phyloP scores from a whole-genome alignment of 2,888 invertebrate species.

The Pycnomerus fuliginosus region DNA sequence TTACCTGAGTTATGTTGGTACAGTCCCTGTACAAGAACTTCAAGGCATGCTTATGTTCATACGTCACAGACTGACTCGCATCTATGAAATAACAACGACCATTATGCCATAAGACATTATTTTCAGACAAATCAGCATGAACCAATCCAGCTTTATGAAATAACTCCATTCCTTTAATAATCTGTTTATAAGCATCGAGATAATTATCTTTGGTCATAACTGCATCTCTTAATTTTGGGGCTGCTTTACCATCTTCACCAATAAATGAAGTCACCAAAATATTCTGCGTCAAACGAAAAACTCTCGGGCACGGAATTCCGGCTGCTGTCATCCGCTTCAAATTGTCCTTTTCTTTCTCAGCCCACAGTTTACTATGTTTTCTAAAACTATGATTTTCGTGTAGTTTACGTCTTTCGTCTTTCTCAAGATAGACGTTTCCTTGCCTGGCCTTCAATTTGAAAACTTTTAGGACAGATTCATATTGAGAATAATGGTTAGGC shows the following conservation, averaged over 20 bases:
- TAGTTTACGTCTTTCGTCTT: conserved; percentile 86
- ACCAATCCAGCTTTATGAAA: no score
- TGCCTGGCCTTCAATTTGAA: conserved; percentile 97
- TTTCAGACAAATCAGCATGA: no score
- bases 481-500: conserved; percentile 58
- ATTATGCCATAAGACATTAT: conserved; percentile 84
- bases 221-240: conserved; percentile 75
- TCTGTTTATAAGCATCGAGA: conserved; percentile 62
- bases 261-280: conserved; percentile 91
- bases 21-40: no score
- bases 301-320: conserved; percentile 82
- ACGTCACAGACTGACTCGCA: conserved; percentile 93
- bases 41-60: no score
- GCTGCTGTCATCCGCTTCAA: conserved; percentile 75
- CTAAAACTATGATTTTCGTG: conserved; percentile 87
- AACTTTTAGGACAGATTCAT: conserved; percentile 80
- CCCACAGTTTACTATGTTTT: conserved; percentile 92
- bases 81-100: conserved; percentile 86
- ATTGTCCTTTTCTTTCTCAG: conserved; percentile 96
- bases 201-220: conserved; percentile 60
- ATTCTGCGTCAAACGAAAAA: conserved; percentile 77
- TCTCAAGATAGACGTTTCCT: conserved; percentile 89
- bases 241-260: conserved; percentile 77
- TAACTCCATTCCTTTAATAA: conserved; percentile 70
- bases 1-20: no score